Evolutionary conservation across 2,888 invertebrate genomes (phyloP), one percentile per base, ranked within the genome.

Genomic region (Hydraecia micacea): DNA sequence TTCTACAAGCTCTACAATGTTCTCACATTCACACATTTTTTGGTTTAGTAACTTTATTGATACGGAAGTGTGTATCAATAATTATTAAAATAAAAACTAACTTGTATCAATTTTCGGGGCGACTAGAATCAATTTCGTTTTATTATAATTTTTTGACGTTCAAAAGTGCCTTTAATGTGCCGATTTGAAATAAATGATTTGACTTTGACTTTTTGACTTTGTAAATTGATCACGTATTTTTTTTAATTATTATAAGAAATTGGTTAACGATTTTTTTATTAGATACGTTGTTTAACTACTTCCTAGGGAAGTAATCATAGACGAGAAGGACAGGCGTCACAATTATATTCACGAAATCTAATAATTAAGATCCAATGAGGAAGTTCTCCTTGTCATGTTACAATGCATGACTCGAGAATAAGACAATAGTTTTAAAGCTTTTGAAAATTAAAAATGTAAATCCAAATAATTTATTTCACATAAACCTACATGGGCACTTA

Each of bases 211-310:
- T n/a, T n/a, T n/a, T n/a, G n/a, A n/a, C n/a, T 49, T 39, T 55
- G 32, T 60, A 18, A 9, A n/a, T 77, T 42, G 15, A n/a, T 68
- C 62, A 78, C 52, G 78, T 39, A 9, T 68, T 68, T 62, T 32
- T 39, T 32, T 32, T 3, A 32, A 6, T 1, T 9, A 66, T 39
- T 66, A n/a, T 28, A 36, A 46, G 3, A 13, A 75, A 65, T 55
- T 21, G 42, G 7, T 52, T 28, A 65, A 7, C 21, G 21, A 6
- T 55, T 65, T n/a, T 42, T 75, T 58, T 46, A 28, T 58, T 46
- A 28, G 21, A 39, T 73, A 21, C 4, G 5, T 13, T 52, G 5
- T 9, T n/a, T 39, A 66, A 58, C 28, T 18, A 63, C 62, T 77
- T 77, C 66, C 39, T 77, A 4, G 11, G 21, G 55, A 46, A 49